These are phyloP conservation scores for Cotesia congregata DNA, from an alignment of 2,888 invertebrate species.

Conservation along the genomic window DNA sequence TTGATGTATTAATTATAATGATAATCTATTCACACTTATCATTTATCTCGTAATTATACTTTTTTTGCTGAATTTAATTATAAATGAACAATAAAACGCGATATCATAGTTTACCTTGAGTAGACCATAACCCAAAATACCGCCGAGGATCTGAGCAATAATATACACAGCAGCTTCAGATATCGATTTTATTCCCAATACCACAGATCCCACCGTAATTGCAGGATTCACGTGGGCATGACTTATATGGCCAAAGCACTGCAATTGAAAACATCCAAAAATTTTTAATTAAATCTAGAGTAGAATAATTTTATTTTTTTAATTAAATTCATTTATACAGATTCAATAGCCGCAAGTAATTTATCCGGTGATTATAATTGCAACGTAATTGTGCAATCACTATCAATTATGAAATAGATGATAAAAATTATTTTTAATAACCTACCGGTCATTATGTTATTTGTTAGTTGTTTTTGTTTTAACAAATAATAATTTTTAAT, in stretches of 20 bases:
- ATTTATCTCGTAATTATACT: not conserved
- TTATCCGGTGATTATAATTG: not conserved
- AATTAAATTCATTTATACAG: not conserved
- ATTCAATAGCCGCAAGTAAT: not conserved
- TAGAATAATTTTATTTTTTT: not conserved
- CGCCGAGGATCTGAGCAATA: slow-evolving; percentile 64
- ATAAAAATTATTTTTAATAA: not conserved
- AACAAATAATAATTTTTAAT: not conserved
- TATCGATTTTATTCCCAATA: slow-evolving; percentile 65
- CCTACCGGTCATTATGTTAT: not conserved
- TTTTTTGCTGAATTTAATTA: not conserved
- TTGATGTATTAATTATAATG: no score
- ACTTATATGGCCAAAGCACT: slow-evolving; percentile 69
- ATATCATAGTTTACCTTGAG: slow-evolving; percentile 60
- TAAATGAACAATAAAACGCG: not conserved
- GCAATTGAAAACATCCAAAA: slow-evolving; percentile 45
- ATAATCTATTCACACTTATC: no score
- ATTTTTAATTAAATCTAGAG: slow-evolving; percentile 4
- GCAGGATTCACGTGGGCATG: slow-evolving; percentile 69
- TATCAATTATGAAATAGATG: not conserved
- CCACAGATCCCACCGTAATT: slow-evolving; percentile 65
- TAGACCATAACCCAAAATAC: slow-evolving; percentile 64
- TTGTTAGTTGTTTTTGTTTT: not conserved
- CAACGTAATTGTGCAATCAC: not conserved
- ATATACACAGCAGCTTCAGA: slow-evolving; percentile 63